Conservation (phyloP, 2,888 invertebrate genomes). For the Tachina lurida region DNA sequence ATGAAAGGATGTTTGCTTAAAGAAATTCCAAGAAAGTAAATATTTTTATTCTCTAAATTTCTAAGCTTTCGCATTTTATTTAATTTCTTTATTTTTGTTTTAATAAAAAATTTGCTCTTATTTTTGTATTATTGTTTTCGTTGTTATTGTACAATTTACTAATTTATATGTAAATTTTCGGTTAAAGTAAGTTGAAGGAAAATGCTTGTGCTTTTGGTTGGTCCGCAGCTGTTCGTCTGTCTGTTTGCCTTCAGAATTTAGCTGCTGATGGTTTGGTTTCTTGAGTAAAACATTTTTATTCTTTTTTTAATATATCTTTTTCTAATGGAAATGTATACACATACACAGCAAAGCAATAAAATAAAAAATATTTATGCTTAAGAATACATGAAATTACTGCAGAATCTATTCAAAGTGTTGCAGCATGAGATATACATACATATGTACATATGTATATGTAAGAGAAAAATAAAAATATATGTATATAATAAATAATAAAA, state of each 20-base stretch:
- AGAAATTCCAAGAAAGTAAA: neutral
- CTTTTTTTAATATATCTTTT: neutral
- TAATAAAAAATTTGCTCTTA: conserved; percentile 3
- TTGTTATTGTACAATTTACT: conserved; percentile 54
- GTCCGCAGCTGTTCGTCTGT: neutral
- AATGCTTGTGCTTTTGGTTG: neutral
- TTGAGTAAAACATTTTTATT: conserved; percentile 16
- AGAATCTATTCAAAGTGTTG: conserved; percentile 15
- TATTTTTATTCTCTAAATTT: conserved; percentile 26
- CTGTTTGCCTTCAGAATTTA: conserved; percentile 35
- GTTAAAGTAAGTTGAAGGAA: conserved; percentile 50
- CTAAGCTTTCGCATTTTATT: conserved; percentile 48
- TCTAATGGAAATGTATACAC: conserved; percentile 4
- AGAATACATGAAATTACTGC: conserved; percentile 27
- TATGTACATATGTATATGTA: too few relatives aligned
- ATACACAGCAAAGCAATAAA: conserved; percentile 31
- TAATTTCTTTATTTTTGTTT: conserved; percentile 21
- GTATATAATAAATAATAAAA: neutral
- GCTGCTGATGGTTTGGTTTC: conserved; percentile 36
- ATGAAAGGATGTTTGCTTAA: conserved; percentile 7
- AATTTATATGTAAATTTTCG: conserved; percentile 69
- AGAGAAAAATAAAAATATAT: neutral
- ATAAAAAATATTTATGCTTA: conserved; percentile 1
- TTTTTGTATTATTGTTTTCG: neutral
- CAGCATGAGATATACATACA: neutral